These are phyloP conservation scores for Talpa occidentalis DNA, from an alignment of 2,113 vertebrate genomes.

Conservation along the genomic window DNA sequence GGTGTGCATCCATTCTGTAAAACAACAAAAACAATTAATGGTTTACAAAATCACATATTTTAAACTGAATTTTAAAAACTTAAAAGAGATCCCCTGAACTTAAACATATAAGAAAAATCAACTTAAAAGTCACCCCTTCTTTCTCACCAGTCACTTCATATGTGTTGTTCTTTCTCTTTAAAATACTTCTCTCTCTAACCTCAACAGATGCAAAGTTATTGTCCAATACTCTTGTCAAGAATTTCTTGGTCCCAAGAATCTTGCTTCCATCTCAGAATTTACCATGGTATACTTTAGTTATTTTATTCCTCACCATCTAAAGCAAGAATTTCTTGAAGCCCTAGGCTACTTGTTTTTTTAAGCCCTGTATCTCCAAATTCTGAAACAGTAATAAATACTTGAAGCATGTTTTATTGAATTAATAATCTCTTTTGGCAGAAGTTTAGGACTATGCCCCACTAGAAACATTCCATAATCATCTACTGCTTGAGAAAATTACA, in stretches of 20 bases:
- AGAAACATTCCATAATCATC: background rate
- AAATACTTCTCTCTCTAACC: background rate
- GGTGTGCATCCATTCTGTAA: conserved; percentile 91
- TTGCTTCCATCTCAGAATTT: background rate
- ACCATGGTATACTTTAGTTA: background rate
- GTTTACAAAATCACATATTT: background rate
- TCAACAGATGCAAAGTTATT: background rate
- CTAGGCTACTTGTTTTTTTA: background rate
- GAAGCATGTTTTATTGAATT: background rate
- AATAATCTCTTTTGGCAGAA: no score
- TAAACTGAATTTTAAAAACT: background rate
- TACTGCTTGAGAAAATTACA: background rate
- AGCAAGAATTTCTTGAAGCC: background rate
- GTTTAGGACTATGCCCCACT: background rate
- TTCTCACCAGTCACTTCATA: background rate
- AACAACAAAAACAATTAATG: conserved; percentile 22
- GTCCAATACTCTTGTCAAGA: background rate
- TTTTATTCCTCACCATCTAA: background rate
- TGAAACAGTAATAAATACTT: background rate
- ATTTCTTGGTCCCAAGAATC: background rate
- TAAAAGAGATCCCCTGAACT: background rate
- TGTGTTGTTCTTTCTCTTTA: background rate
- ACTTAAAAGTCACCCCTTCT: background rate
- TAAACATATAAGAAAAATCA: background rate
- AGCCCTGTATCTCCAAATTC: background rate